Evolutionary conservation across 2,113 vertebrate species (phyloP).

Genomic region (Anhinga rufa): DNA sequence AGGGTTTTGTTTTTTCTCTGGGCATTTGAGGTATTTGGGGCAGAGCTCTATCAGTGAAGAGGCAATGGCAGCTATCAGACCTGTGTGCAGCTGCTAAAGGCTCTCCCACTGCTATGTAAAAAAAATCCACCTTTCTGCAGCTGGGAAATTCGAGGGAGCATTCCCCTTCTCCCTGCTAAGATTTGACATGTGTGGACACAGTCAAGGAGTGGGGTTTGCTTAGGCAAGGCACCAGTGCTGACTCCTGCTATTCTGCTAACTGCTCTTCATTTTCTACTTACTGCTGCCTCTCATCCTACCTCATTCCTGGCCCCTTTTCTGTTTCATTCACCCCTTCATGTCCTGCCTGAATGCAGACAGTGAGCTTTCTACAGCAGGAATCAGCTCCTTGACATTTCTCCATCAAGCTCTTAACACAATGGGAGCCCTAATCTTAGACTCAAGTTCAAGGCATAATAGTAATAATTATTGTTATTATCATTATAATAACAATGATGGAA

Average conservation of each 20-base stretch:
- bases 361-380: background rate
- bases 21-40: background rate
- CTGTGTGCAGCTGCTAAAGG: background rate
- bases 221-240: slow-evolving; percentile 51
- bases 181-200: slow-evolving; percentile 60
- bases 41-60: background rate
- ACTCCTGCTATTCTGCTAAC: slow-evolving; percentile 50
- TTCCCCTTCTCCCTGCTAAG: slow-evolving; percentile 22
- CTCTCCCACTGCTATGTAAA: background rate
- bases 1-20: background rate
- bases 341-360: background rate
- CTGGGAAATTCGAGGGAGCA: background rate
- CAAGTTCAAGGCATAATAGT: background rate
- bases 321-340: background rate
- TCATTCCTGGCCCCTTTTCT: slow-evolving; percentile 49
- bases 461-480: slow-evolving; percentile 47
- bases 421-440: slow-evolving; percentile 14
- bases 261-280: slow-evolving; percentile 13
- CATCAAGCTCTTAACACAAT: background rate
- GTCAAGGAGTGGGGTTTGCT: slow-evolving; percentile 38
- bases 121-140: background rate
- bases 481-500: slow-evolving; percentile 42
- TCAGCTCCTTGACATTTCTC: background rate
- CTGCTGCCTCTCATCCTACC: slow-evolving; percentile 20
- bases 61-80: background rate